A percentile compares a stretch with the other conserved stretches of the same genome.
Conservation (phyloP, 2,888 invertebrate genomes). For the Halocaridina rubra region DNA sequence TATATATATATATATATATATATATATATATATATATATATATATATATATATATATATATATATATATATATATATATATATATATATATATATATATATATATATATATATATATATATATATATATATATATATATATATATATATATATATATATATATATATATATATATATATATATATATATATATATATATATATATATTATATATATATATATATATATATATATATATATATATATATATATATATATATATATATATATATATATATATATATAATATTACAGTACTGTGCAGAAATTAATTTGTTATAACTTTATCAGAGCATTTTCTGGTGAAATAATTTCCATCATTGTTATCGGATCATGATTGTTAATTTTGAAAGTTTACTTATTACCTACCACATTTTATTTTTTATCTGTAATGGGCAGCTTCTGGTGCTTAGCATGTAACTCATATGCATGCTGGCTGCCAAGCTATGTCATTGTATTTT, state of each 20-base stretch:
- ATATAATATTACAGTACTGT: background rate
- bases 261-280: slow-evolving; percentile 49
- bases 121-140: slow-evolving; percentile 14
- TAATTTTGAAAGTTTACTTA: too few relatives aligned
- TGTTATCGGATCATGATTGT: too few relatives aligned
- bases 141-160: slow-evolving; percentile 34
- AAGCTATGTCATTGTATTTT: too few relatives aligned
- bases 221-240: slow-evolving; percentile 37
- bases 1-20: slow-evolving; percentile 45
- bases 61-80: slow-evolving; percentile 50
- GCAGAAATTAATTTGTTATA: too few relatives aligned
- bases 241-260: slow-evolving; percentile 11
- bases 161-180: slow-evolving; percentile 33
- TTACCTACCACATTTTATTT: too few relatives aligned
- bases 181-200: slow-evolving; percentile 26
- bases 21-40: slow-evolving; percentile 34
- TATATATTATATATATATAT: slow-evolving; percentile 22
- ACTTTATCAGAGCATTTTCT: too few relatives aligned
- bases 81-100: background rate
- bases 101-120: slow-evolving; percentile 9
- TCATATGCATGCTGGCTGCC: too few relatives aligned
- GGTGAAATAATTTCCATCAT: too few relatives aligned
- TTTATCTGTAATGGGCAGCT: too few relatives aligned
- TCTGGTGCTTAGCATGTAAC: too few relatives aligned
- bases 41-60: slow-evolving; percentile 20